Conservation (phyloP, 2,888 invertebrate species). For the Stenchaetothrips biformis region DNA sequence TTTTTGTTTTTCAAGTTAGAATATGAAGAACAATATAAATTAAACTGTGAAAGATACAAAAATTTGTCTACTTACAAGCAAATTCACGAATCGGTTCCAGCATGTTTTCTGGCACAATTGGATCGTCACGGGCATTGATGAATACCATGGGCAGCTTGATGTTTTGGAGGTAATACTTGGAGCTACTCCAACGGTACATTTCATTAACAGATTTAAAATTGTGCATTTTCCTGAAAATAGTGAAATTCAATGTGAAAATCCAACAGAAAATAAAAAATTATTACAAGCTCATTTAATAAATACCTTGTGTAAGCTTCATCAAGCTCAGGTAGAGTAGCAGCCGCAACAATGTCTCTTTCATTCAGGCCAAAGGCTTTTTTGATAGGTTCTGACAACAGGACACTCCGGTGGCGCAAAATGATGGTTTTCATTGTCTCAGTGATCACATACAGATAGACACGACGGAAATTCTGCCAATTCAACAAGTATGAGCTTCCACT, state of each 20-base stretch:
- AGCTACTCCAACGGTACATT: slow-evolving; percentile 81
- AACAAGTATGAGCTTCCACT: slow-evolving; percentile 76
- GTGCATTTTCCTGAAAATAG: slow-evolving; percentile 59
- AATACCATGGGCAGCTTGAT: slow-evolving; percentile 84
- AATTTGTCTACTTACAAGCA: slow-evolving; percentile 50
- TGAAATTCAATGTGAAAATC: slow-evolving; percentile 28
- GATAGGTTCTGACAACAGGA: slow-evolving; percentile 68
- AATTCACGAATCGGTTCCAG: slow-evolving; percentile 55
- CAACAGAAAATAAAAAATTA: slow-evolving; percentile 26
- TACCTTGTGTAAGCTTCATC: slow-evolving; percentile 83
- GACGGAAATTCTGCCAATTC: slow-evolving; percentile 84
- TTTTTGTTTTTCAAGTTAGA: slow-evolving; percentile 31
- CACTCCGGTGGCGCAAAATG: slow-evolving; percentile 74
- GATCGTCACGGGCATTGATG: slow-evolving; percentile 87
- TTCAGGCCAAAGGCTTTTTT: slow-evolving; percentile 63
- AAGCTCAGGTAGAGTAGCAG: slow-evolving; percentile 80
- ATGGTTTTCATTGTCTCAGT: slow-evolving; percentile 87
- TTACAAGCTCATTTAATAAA: slow-evolving; percentile 31
- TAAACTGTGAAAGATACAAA: slow-evolving; percentile 26
- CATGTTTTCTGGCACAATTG: slow-evolving; percentile 76
- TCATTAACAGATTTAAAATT: slow-evolving; percentile 74
- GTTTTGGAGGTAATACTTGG: slow-evolving; percentile 69
- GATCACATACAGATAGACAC: slow-evolving; percentile 87
- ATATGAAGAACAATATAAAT: slow-evolving; percentile 27
- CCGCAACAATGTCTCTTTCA: slow-evolving; percentile 76